Evolutionary conservation across 2,797 vertebrate species (phyloP).

Genomic region (Cynopterus sphinx): DNA sequence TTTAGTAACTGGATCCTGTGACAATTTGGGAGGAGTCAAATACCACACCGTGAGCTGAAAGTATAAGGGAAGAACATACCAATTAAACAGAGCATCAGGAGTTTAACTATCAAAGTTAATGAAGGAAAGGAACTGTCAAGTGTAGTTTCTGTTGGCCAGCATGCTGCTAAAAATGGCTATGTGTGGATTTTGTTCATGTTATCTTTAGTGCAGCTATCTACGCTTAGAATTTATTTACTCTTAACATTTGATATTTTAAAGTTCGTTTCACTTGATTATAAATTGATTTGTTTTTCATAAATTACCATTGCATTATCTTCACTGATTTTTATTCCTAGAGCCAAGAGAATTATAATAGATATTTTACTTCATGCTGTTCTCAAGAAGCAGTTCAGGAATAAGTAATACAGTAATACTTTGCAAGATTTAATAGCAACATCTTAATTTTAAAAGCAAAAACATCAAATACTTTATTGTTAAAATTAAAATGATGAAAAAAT

Average conservation of each 20-base stretch:
- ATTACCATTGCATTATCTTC: neutral
- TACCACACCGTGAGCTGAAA: neutral
- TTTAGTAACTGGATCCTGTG: neutral
- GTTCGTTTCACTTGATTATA: neutral
- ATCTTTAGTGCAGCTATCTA: neutral
- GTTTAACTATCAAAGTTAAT: neutral
- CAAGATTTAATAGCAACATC: neutral
- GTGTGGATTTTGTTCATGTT: neutral
- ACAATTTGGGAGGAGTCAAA: neutral
- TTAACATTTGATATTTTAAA: neutral
- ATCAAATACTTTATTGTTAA: neutral
- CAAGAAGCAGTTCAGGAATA: neutral
- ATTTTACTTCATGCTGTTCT: neutral
- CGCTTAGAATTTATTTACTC: neutral
- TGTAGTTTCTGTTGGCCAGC: neutral
- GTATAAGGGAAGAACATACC: neutral
- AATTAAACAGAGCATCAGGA: neutral
- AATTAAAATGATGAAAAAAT: constrained; percentile 31
- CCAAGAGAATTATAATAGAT: neutral
- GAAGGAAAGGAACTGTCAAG: neutral
- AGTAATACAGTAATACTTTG: neutral
- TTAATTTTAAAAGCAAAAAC: constrained; percentile 1
- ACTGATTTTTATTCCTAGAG: neutral
- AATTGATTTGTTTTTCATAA: neutral
- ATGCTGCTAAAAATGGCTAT: neutral